phyloP scores from a whole-genome alignment of 1,140 invertebrate genomes.

The Battus philenor region DNA sequence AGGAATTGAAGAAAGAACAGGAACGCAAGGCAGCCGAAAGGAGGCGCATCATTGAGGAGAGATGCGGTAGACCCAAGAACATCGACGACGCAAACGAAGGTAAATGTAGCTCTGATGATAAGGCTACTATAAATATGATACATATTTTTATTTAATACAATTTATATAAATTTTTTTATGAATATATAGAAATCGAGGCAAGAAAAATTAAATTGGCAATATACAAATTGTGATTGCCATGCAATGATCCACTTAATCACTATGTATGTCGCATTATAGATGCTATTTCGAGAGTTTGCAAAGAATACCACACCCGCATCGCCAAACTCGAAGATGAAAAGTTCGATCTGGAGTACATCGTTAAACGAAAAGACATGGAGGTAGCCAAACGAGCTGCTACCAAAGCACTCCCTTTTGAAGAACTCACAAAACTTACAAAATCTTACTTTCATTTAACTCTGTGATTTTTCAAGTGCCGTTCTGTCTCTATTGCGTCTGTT shows the following conservation, averaged over 20 bases:
- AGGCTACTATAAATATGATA: too few relatives aligned
- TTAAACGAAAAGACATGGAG: conserved; percentile 98
- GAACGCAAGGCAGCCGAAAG: conserved; percentile 98
- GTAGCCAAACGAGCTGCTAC: conserved; percentile 76
- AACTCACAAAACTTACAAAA: conserved; percentile 63
- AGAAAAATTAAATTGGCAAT: conserved; percentile 33
- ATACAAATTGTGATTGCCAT: conserved; percentile 23
- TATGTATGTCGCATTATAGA: conserved; percentile 77
- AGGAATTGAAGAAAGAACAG: conserved; percentile 99
- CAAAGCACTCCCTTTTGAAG: conserved; percentile 46
- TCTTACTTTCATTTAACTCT: conserved; percentile 55
- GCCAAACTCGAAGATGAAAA: conserved; percentile 93
- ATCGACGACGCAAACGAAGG: conserved; percentile 95
- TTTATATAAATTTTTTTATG: conserved; percentile 14
- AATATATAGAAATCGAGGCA: too few relatives aligned
- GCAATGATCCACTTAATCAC: conserved; percentile 37
- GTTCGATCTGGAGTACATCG: conserved; percentile 98
- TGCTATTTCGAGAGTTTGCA: conserved; percentile 87
- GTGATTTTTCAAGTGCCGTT: conserved; percentile 55
- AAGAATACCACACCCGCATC: conserved; percentile 93
- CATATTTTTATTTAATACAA: conserved; percentile 2
- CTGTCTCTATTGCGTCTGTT: conserved; percentile 53
- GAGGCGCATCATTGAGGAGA: conserved; percentile 96
- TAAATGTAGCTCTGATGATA: too few relatives aligned
- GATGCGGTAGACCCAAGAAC: conserved; percentile 93